Evolutionary conservation across 2,888 invertebrate species (phyloP), one percentile per base, ranked within the genome.

Genomic region (Athetis lepigone): DNA sequence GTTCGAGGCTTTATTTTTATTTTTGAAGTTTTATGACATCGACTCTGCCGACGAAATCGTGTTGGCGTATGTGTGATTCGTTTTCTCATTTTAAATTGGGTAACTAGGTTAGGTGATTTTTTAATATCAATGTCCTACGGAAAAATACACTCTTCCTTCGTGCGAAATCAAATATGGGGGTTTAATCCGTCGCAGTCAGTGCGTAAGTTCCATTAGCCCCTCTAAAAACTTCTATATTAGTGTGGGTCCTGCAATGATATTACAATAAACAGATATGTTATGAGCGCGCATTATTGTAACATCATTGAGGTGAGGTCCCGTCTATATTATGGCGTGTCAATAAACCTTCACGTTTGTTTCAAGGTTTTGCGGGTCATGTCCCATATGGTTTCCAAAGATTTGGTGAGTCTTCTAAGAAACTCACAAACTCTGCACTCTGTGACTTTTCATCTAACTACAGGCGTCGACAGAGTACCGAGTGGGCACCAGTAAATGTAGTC

Each of bases 371-470:
- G 40, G 96, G 96, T 37, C 96, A 97, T 83, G 95, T 97, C 39
- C 97, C 97, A 0, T 96, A 96, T 72, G 96, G 96, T 42, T 96
- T 96, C 84, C 95, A 95, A 70, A 94, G 96, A 21, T 96, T 96
- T 83, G 97, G 97, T 5, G 96, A 96, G 77, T 92, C 96, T 2
- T 96, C 96, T 68, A 96, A 96, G 84, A 96, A 96, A 54, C 93
- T 96, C 76, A 97, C 97, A 4, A 97, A 96, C 75, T 96, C 97
- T 55, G 97, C 97, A 1, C 94, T 97, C 27, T 96, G 96, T 81
- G 97, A 97, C 83, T 97, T 97, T 87, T 96, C 97, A 0, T 96
- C 97, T 19, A 97, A 97, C 88, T 97, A 97, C 89, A 96, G 97
- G 70, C 95, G 96, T 82, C 95, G 97, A 61, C 95, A 96, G 81